Conservation (phyloP, 2,888 invertebrate species). For the Platycheirus rosarum region DNA sequence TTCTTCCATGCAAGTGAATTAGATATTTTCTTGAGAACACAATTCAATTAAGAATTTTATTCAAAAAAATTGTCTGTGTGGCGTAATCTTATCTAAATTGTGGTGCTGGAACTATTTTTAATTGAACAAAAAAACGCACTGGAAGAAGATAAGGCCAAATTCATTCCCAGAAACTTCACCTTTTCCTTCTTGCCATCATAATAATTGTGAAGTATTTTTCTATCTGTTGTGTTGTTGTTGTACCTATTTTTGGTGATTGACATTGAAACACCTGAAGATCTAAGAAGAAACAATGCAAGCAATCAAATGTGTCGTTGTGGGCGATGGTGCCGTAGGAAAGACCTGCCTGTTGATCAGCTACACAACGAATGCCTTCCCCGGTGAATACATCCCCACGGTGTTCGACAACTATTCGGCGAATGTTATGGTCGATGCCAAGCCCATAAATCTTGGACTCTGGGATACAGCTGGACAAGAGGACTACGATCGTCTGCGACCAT, state of each 20-base stretch:
- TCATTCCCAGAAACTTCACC: conserved; percentile 6
- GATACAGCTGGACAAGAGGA: conserved; percentile 82
- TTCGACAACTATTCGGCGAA: conserved; percentile 81
- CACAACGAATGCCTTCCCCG: conserved; percentile 81
- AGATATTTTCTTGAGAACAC: conserved; percentile 26
- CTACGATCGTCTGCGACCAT: conserved; percentile 80
- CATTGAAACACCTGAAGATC: conserved; percentile 66
- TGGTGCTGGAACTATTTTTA: conserved; percentile 49
- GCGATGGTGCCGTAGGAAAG: conserved; percentile 82
- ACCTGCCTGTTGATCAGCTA: conserved; percentile 81
- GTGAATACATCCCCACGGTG: conserved; percentile 81
- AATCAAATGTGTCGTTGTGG: conserved; percentile 82
- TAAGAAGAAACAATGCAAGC: conserved; percentile 78
- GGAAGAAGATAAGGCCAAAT: conserved; percentile 3
- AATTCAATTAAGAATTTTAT: conserved; percentile 37
- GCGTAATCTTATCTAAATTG: conserved; percentile 51
- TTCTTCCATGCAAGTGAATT: conserved; percentile 31
- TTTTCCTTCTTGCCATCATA: conserved; percentile 67
- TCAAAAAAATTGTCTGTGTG: conserved; percentile 15
- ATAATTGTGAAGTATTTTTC: conserved; percentile 4
- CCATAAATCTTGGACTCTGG: conserved; percentile 81
- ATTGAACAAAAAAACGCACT: conserved; percentile 19
- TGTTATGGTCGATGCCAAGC: conserved; percentile 82
- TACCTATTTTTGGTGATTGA: conserved; percentile 56
- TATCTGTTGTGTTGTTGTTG: conserved; percentile 39